A percentile compares a stretch with the other conserved stretches of the same genome.
Conservation (phyloP, 2,888 invertebrate genomes). For the Nomada hirtipes region DNA sequence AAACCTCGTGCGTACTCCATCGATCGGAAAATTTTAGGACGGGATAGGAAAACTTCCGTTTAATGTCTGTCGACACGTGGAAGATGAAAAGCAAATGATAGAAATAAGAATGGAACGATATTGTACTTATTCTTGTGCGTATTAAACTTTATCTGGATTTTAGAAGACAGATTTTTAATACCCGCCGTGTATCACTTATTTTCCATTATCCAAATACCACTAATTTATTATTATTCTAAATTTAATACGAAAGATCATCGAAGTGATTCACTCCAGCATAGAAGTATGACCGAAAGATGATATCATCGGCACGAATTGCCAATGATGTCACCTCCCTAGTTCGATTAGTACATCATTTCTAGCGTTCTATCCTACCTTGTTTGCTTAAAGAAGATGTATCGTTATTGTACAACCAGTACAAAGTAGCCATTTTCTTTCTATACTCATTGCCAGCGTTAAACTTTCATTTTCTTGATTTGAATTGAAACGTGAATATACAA, state of each 20-base stretch:
- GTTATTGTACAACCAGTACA: too few species aligned
- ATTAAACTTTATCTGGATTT: too few species aligned
- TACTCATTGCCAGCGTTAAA: neutral
- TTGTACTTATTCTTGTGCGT: neutral
- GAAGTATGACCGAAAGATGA: constrained; percentile 41
- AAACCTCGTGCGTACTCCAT: constrained; percentile 12
- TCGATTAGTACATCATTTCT: constrained; percentile 33
- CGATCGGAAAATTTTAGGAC: constrained; percentile 17
- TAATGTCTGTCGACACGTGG: constrained; percentile 2
- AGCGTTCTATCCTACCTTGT: neutral
- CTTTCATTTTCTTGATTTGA: neutral
- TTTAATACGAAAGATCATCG: neutral
- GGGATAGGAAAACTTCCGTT: neutral
- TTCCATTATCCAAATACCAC: too few species aligned
- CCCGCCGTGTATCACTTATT: too few species aligned
- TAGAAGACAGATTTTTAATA: too few species aligned
- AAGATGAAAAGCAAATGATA: constrained; percentile 23
- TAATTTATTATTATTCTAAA: too few species aligned
- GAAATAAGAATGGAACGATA: neutral
- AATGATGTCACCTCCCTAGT: constrained; percentile 45
- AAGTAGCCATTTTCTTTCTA: too few species aligned
- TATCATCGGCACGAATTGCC: constrained; percentile 42
- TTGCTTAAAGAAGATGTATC: too few species aligned
- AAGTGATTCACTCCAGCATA: constrained; percentile 5
- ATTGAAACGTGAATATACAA: neutral